These are phyloP conservation scores for Drosophila formosana DNA, from an alignment of 2,888 invertebrate genomes.

Conservation along the genomic window DNA sequence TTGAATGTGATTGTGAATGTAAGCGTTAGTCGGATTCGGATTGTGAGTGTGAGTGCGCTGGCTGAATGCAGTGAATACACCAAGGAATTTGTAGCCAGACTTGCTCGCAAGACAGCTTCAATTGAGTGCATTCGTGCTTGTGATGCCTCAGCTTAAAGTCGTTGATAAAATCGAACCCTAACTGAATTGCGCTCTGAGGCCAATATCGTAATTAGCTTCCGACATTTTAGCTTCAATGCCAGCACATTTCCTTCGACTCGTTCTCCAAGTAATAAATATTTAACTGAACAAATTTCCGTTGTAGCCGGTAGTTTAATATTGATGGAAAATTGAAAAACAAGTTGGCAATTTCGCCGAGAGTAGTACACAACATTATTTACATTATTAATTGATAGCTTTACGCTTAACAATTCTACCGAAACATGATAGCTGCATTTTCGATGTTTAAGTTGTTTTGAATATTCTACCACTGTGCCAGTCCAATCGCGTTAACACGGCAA, in stretches of 20 bases:
- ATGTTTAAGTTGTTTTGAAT: no score
- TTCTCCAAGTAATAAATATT: not conserved
- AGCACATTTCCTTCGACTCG: not conserved
- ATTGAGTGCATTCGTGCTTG: slow-evolving; percentile 20
- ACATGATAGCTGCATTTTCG: not conserved
- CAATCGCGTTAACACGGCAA: slow-evolving; percentile 34
- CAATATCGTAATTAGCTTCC: slow-evolving; percentile 7
- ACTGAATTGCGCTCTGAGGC: not conserved
- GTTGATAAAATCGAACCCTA: not conserved
- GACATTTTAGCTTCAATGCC: not conserved
- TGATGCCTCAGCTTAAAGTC: slow-evolving; percentile 1
- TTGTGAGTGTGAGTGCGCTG: slow-evolving; percentile 12
- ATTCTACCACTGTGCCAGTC: slow-evolving; percentile 39
- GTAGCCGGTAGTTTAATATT: slow-evolving; percentile 7
- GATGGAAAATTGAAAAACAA: not conserved
- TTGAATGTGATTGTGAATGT: slow-evolving; percentile 23
- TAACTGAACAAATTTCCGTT: slow-evolving; percentile 13
- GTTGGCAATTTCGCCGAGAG: not conserved
- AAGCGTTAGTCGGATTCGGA: not conserved
- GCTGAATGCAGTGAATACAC: slow-evolving; percentile 11
- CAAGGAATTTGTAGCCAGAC: slow-evolving; percentile 11
- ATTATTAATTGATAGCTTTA: not conserved
- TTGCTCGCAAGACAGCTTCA: slow-evolving; percentile 5
- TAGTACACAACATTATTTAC: not conserved
- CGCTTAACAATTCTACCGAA: not conserved